A percentile compares a stretch with the other conserved stretches of the same genome.
Evolutionary conservation across 2,888 invertebrate genomes (phyloP).

Genomic region (Hyposoter dolosus): DNA sequence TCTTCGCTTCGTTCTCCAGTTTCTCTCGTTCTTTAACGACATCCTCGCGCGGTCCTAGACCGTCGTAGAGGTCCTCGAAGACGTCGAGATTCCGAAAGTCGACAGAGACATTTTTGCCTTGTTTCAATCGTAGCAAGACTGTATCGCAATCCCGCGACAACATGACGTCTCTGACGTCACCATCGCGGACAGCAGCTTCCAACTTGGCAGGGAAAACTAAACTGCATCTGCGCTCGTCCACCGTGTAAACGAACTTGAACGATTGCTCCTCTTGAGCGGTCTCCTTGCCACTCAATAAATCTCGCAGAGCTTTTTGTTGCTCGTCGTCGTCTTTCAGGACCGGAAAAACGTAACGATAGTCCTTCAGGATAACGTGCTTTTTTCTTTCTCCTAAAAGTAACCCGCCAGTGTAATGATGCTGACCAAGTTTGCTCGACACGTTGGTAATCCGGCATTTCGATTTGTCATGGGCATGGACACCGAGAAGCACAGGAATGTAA

Average conservation of each 20-base stretch:
- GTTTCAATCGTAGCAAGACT: conserved; percentile 90
- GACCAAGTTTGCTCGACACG: conserved; percentile 87
- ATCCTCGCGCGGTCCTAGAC: conserved; percentile 89
- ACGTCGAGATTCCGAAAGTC: conserved; percentile 88
- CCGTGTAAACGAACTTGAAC: conserved; percentile 90
- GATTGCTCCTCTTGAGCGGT: conserved; percentile 85
- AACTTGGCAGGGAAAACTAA: conserved; percentile 91
- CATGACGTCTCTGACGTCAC: conserved; percentile 92
- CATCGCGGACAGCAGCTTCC: conserved; percentile 91
- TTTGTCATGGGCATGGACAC: conserved; percentile 83
- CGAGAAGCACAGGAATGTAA: conserved; percentile 91
- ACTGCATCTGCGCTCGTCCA: conserved; percentile 90
- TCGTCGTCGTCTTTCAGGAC: conserved; percentile 89
- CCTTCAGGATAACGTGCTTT: conserved; percentile 89
- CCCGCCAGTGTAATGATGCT: conserved; percentile 87
- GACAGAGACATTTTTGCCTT: conserved; percentile 91
- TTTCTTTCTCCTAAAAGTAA: conserved; percentile 88
- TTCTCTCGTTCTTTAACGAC: conserved; percentile 88
- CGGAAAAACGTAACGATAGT: conserved; percentile 91
- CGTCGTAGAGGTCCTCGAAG: conserved; percentile 88
- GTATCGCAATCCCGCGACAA: conserved; percentile 91
- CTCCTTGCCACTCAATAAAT: conserved; percentile 87
- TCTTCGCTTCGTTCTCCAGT: conserved; percentile 86
- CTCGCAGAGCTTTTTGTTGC: conserved; percentile 88
- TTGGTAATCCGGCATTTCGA: conserved; percentile 89